Base-by-base conservation (phyloP, 2,888 invertebrate genomes). In the Lasioglossum villosulum region DNA sequence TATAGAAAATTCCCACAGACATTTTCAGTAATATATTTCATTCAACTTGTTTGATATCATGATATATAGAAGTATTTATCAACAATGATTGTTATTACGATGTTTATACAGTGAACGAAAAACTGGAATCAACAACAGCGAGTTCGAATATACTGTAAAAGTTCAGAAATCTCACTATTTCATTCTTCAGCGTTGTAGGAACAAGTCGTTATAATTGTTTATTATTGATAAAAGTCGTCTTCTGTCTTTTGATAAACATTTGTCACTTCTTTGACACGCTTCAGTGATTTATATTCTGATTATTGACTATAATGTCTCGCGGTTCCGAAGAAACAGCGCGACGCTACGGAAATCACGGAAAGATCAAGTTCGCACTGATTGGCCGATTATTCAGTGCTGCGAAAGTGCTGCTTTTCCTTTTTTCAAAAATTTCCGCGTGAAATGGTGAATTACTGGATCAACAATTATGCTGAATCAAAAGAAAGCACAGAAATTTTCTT, bases 241-340 rank as follows among this genome's bases (percentile, higher is more conserved):
- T 45, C 8, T n/a, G 30, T 77, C 56, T 37, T 71, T 52, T 63
- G 14, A 12, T 30, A 76, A 8, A 5, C 42, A n/a, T 6, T 19
- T 66, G 19, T 8, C 19, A 48, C 6, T 37, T 45, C 2, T 34
- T 42, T 16, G 19, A 30, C 16, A 34, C 10, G 27, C 59, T 72
- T 14, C 5, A 84, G 72, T 68, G 8, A 84, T 68, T 83, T 83
- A 23, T 59, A 59, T 78, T 56, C 83, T 37, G n/a, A 73, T 37
- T 78, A 72, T 83, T 84, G 84, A 75, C 30, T 30, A 14, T 63
- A 63, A 63, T 0, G 63, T 63, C 63, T 63, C 30, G 63, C 30
- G 34, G 30, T 8, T 30, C 8, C 0, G 34, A 63, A 30, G 63
- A 30, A 27, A 30, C 63, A 30, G 16, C 16, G 16, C 16, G 27